A percentile compares a stretch with the other conserved stretches of the same genome.
These are phyloP conservation scores for Hyppa rectilinea DNA, from an alignment of 2,888 invertebrate genomes.

Conservation along the genomic window DNA sequence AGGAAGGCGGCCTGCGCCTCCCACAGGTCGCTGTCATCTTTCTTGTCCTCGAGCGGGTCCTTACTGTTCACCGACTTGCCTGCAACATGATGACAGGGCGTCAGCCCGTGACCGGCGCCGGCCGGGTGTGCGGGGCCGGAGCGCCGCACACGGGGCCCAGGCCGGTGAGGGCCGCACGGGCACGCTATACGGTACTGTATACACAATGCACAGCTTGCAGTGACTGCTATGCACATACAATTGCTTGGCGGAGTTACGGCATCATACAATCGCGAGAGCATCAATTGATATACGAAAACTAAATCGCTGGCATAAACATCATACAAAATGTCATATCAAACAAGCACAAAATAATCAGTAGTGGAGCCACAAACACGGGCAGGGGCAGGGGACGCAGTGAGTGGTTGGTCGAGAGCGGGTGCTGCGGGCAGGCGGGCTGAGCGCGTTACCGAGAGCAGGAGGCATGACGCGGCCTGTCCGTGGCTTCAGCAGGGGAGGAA, in stretches of 20 bases:
- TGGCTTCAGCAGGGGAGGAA: background rate
- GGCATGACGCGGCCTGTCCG: slow-evolving; percentile 35
- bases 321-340: slow-evolving; percentile 33
- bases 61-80: slow-evolving; percentile 92
- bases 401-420: background rate
- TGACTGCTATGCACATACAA: slow-evolving; percentile 16
- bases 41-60: slow-evolving; percentile 93
- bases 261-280: slow-evolving; percentile 45
- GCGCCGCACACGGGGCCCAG: slow-evolving; percentile 52
- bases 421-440: background rate
- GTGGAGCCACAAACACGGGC: slow-evolving; percentile 14
- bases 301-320: slow-evolving; percentile 30
- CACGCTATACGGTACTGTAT: slow-evolving; percentile 24
- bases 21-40: slow-evolving; percentile 96
- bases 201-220: slow-evolving; percentile 37
- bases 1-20: slow-evolving; percentile 99
- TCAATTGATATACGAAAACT: slow-evolving; percentile 21
- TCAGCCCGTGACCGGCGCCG: slow-evolving; percentile 72
- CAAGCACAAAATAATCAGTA: slow-evolving; percentile 24
- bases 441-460: slow-evolving; percentile 53
- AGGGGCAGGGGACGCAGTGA: background rate
- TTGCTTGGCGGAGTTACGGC: slow-evolving; percentile 22
- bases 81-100: slow-evolving; percentile 88
- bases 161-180: slow-evolving; percentile 21
- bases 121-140: slow-evolving; percentile 46